Conservation (phyloP, 2,888 invertebrate genomes). For the Cepaea hortensis region DNA sequence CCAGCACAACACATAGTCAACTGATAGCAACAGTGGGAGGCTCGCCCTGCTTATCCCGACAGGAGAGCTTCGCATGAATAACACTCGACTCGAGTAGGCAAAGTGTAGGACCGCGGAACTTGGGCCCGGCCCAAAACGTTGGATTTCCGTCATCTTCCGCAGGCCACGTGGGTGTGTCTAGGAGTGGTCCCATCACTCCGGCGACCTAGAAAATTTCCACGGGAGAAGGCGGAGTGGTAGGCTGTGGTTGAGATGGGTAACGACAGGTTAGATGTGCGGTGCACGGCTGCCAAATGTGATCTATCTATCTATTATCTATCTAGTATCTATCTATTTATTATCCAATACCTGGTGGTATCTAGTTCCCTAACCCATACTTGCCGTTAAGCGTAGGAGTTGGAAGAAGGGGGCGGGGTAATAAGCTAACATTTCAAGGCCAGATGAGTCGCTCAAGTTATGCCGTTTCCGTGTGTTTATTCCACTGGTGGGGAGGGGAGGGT, state of each 20-base stretch:
- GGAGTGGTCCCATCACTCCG: conserved; percentile 28
- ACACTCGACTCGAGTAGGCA: conserved; percentile 22
- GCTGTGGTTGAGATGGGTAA: neutral
- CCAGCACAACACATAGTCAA: too few species aligned
- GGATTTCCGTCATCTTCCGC: conserved; percentile 2
- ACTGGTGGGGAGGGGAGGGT: too few species aligned
- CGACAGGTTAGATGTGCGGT: too few species aligned
- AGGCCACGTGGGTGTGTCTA: conserved; percentile 37
- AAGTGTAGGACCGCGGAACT: conserved; percentile 24
- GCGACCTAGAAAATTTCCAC: conserved; percentile 21
- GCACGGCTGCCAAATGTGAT: too few species aligned
- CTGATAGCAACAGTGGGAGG: too few species aligned
- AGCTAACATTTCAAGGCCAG: too few species aligned
- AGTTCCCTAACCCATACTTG: neutral
- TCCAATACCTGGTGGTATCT: neutral
- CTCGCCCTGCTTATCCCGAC: neutral
- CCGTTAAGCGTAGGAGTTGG: neutral
- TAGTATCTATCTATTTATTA: too few species aligned
- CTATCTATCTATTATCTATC: too few species aligned
- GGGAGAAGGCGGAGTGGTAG: neutral
- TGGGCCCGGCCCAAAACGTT: conserved; percentile 30
- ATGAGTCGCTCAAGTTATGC: too few species aligned
- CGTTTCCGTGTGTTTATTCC: too few species aligned
- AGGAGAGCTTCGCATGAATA: conserved; percentile 12
- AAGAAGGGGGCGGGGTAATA: too few species aligned